phyloP scores from a whole-genome alignment of 2,797 vertebrate species.

The Intellagama lesueurii region DNA sequence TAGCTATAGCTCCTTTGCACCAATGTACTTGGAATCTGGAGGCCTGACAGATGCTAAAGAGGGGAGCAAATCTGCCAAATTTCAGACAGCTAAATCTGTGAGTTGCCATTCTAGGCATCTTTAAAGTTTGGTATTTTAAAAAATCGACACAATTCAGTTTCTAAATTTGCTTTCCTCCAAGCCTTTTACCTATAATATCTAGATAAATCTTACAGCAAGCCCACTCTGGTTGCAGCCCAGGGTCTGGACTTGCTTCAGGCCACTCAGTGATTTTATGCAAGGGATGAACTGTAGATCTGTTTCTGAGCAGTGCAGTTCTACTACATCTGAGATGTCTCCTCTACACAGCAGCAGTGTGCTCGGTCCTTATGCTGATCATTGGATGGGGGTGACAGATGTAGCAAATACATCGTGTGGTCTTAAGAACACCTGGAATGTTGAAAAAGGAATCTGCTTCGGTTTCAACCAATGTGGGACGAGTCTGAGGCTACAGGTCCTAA shows the following conservation, averaged over 20 bases:
- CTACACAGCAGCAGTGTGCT: neutral
- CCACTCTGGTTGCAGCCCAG: neutral
- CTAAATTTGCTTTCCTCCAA: too few species aligned
- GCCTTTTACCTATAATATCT: neutral
- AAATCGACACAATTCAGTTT: too few species aligned
- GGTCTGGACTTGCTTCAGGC: neutral
- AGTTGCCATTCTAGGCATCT: too few species aligned
- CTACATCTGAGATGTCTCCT: neutral
- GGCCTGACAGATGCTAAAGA: too few species aligned
- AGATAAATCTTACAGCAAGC: neutral
- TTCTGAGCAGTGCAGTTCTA: neutral
- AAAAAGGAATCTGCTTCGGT: conserved; percentile 1
- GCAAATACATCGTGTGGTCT: neutral
- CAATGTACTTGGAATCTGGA: too few species aligned
- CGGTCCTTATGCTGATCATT: neutral
- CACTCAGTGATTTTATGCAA: neutral
- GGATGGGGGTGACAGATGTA: neutral
- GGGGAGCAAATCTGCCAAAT: too few species aligned
- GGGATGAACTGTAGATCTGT: neutral
- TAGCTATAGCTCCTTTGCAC: too few species aligned
- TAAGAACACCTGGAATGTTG: neutral
- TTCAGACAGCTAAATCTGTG: too few species aligned
- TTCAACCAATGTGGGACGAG: neutral
- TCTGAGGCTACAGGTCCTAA: neutral
- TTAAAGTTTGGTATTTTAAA: too few species aligned